Evolutionary conservation across 2,113 vertebrate species (phyloP).

Genomic region (Mobula hypostoma): DNA sequence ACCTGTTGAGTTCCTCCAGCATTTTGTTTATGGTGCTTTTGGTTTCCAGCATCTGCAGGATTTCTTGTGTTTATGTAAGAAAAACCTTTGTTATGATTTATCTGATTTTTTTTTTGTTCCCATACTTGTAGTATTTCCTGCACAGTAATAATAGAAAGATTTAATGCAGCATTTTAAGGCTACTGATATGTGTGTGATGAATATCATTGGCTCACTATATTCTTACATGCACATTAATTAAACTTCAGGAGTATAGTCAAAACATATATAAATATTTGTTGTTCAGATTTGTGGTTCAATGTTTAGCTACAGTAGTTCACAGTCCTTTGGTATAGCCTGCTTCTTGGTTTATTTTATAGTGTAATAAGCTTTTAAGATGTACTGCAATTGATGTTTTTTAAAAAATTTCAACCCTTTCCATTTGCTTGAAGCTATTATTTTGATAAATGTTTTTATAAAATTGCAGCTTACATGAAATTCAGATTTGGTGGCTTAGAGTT

Average conservation of each 20-base stretch:
- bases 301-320: background rate
- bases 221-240: background rate
- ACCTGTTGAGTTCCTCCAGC: no score
- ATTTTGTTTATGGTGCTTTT: no score
- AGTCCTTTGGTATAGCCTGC: background rate
- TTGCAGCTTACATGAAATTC: background rate
- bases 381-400: background rate
- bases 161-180: background rate
- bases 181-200: background rate
- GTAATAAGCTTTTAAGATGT: background rate
- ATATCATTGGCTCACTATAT: background rate
- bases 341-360: background rate
- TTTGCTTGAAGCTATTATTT: background rate
- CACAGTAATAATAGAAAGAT: background rate
- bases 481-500: background rate
- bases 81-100: fast-evolving
- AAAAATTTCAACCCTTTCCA: background rate
- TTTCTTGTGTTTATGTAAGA: no score
- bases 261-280: background rate
- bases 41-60: no score
- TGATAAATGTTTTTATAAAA: background rate
- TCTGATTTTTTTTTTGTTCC: slow-evolving; percentile 32
- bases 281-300: background rate
- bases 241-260: background rate
- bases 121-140: slow-evolving; percentile 18